Evolutionary conservation across 92 coral and sea anemone genomes (phyloP).

Genomic region (Virgularia gustaviana): DNA sequence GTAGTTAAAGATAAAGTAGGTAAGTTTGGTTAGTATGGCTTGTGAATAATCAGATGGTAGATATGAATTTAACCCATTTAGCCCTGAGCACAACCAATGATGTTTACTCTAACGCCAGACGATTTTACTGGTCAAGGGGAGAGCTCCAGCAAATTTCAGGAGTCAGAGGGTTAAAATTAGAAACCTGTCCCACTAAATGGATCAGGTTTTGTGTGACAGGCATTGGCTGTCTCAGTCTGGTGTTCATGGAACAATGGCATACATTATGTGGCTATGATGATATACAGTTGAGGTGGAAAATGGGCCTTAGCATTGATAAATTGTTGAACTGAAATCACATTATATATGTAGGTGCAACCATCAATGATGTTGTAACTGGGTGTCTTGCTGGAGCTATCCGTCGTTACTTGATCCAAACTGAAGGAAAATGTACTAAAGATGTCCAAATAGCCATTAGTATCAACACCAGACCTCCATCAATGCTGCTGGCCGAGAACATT

Average conservation of each 20-base stretch:
- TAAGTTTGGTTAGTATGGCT: constrained; percentile 21
- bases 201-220: too few relatives aligned
- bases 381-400: constrained; percentile 94
- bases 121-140: too few relatives aligned
- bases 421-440: constrained; percentile 68
- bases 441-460: constrained; percentile 83
- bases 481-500: constrained; percentile 68
- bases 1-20: constrained; percentile 81
- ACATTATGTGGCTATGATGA: background rate
- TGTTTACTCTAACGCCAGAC: background rate
- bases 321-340: background rate
- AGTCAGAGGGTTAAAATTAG: too few relatives aligned
- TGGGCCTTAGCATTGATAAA: background rate
- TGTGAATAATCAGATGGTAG: background rate
- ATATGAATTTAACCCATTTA: too few relatives aligned
- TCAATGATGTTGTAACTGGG: constrained; percentile 88
- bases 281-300: too few relatives aligned
- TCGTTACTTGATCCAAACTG: constrained; percentile 68
- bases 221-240: too few relatives aligned
- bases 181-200: too few relatives aligned
- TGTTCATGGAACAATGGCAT: too few relatives aligned
- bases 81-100: too few relatives aligned
- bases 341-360: constrained; percentile 66
- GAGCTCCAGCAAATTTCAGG: too few relatives aligned
- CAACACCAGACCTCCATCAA: constrained; percentile 76